Base-by-base conservation (phyloP, 2,797 vertebrate genomes). In the Heliangelus exortis region DNA sequence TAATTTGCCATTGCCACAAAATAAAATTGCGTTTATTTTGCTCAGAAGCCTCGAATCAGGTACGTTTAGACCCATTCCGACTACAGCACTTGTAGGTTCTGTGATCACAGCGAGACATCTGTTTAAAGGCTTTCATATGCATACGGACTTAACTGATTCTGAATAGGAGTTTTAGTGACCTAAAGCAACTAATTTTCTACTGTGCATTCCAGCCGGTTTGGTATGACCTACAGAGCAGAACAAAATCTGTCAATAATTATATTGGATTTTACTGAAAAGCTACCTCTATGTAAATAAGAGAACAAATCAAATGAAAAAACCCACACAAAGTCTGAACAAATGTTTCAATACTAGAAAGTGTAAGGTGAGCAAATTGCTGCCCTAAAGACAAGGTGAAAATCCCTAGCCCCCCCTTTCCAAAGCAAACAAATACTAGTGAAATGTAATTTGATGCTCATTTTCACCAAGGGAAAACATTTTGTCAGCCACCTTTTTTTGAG, bases 341-440 rank as follows among this genome's bases (percentile, higher is more conserved):
- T 55, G 65, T 81, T 90, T 96, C 91, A 84, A 91, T 54, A 20
- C 84, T 43, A 29, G 62, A 95, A 91, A 61, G 78, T 66, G 92
- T 88, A 59, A 95, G 80, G 69, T 63, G 85, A 93, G 96, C 72
- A 79, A 93, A 84, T 57, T 89, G 94, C 83, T 96, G 85, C 94
- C 96, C 97, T 94, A 67, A 96, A 95, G 95, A 97, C 88, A 94
- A 95, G 96, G 91, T 66, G 84, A 92, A 87, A 96, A 96, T 57
- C 58, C 31, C 43, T 15, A 33, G 20, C 18, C 51, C 68, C 68
- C 36, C 47, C 29, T 58, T 93, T 75, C 22, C 57, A 86, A 79
- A 47, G 65, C 63, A 89, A 95, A 91, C 85, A 87, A 66, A 83
- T 17, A 74, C 66, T 2, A 22, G 57, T 54, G 79, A 90, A 87